phyloP scores from a whole-genome alignment of 2,888 invertebrate species.

The Eupithecia dodoneata region DNA sequence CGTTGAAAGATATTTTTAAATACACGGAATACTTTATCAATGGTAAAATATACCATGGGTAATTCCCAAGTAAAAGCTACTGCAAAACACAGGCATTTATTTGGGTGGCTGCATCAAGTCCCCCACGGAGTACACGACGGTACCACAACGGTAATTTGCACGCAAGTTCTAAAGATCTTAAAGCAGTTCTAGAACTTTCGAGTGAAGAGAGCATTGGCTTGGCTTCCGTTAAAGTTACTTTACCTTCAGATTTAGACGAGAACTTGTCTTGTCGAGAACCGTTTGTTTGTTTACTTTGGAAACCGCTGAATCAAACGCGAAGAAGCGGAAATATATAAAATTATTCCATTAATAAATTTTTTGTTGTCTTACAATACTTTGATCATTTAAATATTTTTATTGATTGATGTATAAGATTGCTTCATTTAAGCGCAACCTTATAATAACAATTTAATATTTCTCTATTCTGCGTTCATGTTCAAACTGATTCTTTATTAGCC shows the following conservation, averaged over 20 bases:
- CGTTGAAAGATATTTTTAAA: too few relatives aligned
- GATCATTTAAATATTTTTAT: neutral
- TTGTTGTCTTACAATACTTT: too few relatives aligned
- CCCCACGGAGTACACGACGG: neutral
- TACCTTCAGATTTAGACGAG: constrained; percentile 17
- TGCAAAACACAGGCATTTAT: neutral
- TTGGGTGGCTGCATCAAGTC: neutral
- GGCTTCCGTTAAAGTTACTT: constrained; percentile 25
- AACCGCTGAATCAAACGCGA: too few relatives aligned
- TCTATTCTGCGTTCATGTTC: neutral
- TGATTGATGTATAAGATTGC: neutral
- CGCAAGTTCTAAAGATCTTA: constrained; percentile 27
- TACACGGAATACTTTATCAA: neutral
- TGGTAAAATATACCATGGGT: neutral
- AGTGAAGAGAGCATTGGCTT: constrained; percentile 30
- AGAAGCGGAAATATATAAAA: too few relatives aligned
- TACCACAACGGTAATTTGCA: constrained; percentile 20
- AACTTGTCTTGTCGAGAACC: neutral
- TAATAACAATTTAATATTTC: neutral
- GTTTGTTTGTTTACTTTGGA: neutral
- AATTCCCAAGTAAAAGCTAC: neutral
- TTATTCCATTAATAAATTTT: too few relatives aligned
- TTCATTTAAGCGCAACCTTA: neutral
- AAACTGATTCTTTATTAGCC: neutral
- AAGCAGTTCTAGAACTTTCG: constrained; percentile 27